A percentile compares a stretch with the other conserved stretches of the same genome.
Conservation (phyloP, 2,797 vertebrate species). For the Knipowitschia caucasica region DNA sequence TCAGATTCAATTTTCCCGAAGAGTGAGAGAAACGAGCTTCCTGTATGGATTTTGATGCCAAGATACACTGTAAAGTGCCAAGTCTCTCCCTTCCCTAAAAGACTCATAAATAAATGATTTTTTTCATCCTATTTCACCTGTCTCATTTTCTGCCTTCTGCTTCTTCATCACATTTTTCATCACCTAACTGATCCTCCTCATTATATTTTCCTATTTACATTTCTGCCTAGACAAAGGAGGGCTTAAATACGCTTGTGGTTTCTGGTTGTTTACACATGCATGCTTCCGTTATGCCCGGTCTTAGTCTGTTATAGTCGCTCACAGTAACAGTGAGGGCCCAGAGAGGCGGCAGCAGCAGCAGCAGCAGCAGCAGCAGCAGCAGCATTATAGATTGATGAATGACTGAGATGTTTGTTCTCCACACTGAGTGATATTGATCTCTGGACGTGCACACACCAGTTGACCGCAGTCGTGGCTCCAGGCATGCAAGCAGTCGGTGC, state of each 20-base stretch:
- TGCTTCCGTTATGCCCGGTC: slow-evolving; percentile 49
- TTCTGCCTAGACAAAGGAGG: slow-evolving; percentile 11
- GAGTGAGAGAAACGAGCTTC: slow-evolving; percentile 29
- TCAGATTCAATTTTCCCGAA: slow-evolving; percentile 43
- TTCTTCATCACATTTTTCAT: slow-evolving; percentile 8
- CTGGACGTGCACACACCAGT: slow-evolving; percentile 14
- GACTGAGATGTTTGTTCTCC: slow-evolving; percentile 55
- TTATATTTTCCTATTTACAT: slow-evolving; percentile 2
- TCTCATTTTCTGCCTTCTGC: slow-evolving; percentile 53
- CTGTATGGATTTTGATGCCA: slow-evolving; percentile 24
- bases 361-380: too few relatives aligned
- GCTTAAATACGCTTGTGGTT: slow-evolving; percentile 43
- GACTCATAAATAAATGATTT: slow-evolving; percentile 58
- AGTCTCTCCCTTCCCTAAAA: slow-evolving; percentile 33
- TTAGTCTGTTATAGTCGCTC: slow-evolving; percentile 44
- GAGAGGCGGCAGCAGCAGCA: slow-evolving; percentile 44
- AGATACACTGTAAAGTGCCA: slow-evolving; percentile 54
- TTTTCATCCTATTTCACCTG: slow-evolving; percentile 49
- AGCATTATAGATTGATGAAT: slow-evolving; percentile 62
- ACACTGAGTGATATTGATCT: slow-evolving; percentile 63
- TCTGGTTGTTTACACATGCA: slow-evolving; percentile 28
- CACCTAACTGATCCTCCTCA: background rate
- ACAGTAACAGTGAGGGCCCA: slow-evolving; percentile 43
- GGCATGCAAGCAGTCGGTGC: slow-evolving; percentile 6
- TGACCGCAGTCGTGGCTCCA: slow-evolving; percentile 19